phyloP scores from a whole-genome alignment of 2,797 vertebrate species.

The Alcedo atthis region DNA sequence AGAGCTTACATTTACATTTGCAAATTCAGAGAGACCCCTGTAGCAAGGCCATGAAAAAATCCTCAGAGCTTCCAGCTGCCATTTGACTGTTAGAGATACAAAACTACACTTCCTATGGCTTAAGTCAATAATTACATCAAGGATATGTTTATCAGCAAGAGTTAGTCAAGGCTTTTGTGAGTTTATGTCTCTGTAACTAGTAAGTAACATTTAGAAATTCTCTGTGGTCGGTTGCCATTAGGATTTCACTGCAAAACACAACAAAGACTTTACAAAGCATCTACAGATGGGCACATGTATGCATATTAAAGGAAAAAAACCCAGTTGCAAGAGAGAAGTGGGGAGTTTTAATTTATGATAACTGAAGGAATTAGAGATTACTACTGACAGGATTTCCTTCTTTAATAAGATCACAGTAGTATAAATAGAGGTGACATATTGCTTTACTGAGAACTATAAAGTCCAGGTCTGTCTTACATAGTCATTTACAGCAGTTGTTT shows the following conservation, averaged over 20 bases:
- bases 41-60: background rate
- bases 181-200: slow-evolving; percentile 24
- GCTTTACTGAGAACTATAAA: slow-evolving; percentile 6
- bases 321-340: background rate
- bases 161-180: slow-evolving; percentile 11
- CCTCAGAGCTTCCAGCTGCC: background rate
- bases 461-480: background rate
- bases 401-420: slow-evolving; percentile 36
- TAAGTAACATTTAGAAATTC: background rate
- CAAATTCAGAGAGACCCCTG: background rate
- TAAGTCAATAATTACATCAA: background rate
- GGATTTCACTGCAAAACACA: background rate
- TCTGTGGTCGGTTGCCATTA: background rate
- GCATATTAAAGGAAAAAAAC: background rate
- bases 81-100: background rate
- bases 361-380: slow-evolving; percentile 30
- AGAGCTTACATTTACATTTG: background rate
- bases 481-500: background rate
- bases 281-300: background rate
- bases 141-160: slow-evolving; percentile 22
- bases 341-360: slow-evolving; percentile 30
- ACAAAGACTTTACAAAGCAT: background rate
- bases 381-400: slow-evolving; percentile 37
- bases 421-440: slow-evolving; percentile 43
- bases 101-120: background rate